Evolutionary conservation across 2,888 invertebrate genomes (phyloP).

Genomic region (Andrena trimmerana): DNA sequence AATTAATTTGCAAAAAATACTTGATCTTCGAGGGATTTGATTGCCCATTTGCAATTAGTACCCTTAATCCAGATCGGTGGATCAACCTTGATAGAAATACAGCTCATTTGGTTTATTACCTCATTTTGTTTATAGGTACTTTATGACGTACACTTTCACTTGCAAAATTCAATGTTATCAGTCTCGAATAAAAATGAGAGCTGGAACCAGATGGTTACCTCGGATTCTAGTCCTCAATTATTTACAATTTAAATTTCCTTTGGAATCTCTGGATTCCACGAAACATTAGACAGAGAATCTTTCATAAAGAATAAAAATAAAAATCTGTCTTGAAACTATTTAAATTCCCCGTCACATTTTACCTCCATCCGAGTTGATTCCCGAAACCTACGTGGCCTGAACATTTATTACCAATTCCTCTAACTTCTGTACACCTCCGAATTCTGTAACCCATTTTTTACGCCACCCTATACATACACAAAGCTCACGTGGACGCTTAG

Average conservation of each 20-base stretch:
- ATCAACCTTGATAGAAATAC: too few relatives aligned
- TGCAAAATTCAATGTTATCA: too few relatives aligned
- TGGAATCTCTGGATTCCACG: background rate
- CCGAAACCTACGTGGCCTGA: background rate
- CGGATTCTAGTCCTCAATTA: background rate
- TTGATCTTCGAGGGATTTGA: too few relatives aligned
- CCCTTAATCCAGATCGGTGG: too few relatives aligned
- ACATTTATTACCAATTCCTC: background rate
- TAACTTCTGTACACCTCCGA: background rate
- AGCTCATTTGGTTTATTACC: too few relatives aligned
- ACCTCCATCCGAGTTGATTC: background rate
- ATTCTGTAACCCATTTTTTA: slow-evolving; percentile 1
- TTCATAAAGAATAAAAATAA: background rate
- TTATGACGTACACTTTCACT: too few relatives aligned
- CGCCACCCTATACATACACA: background rate
- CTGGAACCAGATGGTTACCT: too few relatives aligned
- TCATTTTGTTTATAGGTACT: too few relatives aligned
- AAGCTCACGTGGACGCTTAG: slow-evolving; percentile 31
- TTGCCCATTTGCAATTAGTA: too few relatives aligned
- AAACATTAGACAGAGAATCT: background rate
- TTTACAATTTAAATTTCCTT: too few relatives aligned
- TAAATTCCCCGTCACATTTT: background rate
- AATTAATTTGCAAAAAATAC: too few relatives aligned
- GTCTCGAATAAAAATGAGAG: too few relatives aligned
- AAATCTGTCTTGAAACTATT: background rate